Conservation (phyloP, 92 coral and sea anemone genomes). For the Meandrina meandrites region DNA sequence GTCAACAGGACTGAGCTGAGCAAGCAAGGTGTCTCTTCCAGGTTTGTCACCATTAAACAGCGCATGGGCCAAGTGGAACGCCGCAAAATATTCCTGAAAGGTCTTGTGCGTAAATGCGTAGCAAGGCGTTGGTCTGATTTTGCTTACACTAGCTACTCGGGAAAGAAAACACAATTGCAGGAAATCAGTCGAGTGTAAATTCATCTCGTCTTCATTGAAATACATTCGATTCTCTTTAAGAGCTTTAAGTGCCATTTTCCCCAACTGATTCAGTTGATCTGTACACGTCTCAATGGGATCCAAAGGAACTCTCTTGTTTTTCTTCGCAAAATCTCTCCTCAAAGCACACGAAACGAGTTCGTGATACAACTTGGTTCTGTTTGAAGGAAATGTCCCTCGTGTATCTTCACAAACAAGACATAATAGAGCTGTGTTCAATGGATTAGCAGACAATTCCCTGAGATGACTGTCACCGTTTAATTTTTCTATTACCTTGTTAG, state of each 20-base stretch:
- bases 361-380: constrained; percentile 10
- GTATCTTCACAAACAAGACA: constrained; percentile 20
- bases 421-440: constrained; percentile 19
- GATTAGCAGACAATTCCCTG: constrained; percentile 9
- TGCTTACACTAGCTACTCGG: constrained; percentile 27
- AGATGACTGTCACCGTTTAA: not conserved
- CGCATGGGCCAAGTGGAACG: not conserved
- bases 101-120: constrained; percentile 43
- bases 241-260: constrained; percentile 14
- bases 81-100: constrained; percentile 19
- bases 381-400: constrained; percentile 1
- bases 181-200: constrained; percentile 5
- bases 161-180: constrained; percentile 8
- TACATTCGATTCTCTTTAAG: not conserved
- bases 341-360: not conserved
- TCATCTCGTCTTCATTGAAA: constrained; percentile 24
- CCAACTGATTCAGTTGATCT: constrained; percentile 14
- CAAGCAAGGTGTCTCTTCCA: not conserved
- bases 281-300: constrained; percentile 12
- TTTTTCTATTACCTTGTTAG: not conserved
- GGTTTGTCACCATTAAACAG: not conserved
- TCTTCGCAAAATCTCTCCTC: constrained; percentile 6
- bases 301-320: not conserved
- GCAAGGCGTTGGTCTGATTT: constrained; percentile 8
- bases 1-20: constrained; percentile 22